Evolutionary conservation across 2,113 vertebrate species (phyloP).

Genomic region (Grantiella picta): DNA sequence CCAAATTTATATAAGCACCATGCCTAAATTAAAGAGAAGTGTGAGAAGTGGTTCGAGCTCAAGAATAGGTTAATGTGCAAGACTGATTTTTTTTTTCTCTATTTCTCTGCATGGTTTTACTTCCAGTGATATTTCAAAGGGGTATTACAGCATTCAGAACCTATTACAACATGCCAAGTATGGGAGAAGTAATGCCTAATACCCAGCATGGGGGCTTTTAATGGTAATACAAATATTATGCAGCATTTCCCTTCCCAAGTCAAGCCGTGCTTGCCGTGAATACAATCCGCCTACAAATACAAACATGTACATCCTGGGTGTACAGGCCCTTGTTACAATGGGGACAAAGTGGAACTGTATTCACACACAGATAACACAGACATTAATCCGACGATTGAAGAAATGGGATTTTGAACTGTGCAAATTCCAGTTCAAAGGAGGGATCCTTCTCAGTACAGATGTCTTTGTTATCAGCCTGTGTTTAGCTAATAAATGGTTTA

Average conservation of each 20-base stretch:
- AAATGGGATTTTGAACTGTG: conserved; percentile 47
- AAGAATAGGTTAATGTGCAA: conserved; percentile 39
- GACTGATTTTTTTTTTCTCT: conserved; percentile 28
- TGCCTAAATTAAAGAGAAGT: conserved; percentile 41
- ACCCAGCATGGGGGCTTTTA: conserved; percentile 48
- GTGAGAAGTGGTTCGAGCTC: neutral
- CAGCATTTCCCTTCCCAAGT: conserved; percentile 26
- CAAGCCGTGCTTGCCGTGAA: conserved; percentile 23
- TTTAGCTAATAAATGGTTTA: conserved; percentile 58
- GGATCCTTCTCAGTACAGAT: neutral
- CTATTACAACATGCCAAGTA: conserved; percentile 15
- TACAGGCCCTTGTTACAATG: neutral
- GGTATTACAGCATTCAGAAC: conserved; percentile 28
- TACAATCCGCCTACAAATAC: conserved; percentile 49
- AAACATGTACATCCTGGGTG: neutral
- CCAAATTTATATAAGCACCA: conserved; percentile 57
- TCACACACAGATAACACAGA: conserved; percentile 43
- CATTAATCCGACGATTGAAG: conserved; percentile 37
- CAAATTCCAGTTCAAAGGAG: conserved; percentile 58
- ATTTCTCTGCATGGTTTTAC: conserved; percentile 22
- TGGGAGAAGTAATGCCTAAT: conserved; percentile 53
- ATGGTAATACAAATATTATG: conserved; percentile 58
- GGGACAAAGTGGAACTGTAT: conserved; percentile 18
- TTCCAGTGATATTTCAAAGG: conserved; percentile 50
- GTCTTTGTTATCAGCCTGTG: conserved; percentile 37